These are phyloP conservation scores for Trididemnum clinides DNA, from an alignment of 23 tunicate species.

Conservation along the genomic window DNA sequence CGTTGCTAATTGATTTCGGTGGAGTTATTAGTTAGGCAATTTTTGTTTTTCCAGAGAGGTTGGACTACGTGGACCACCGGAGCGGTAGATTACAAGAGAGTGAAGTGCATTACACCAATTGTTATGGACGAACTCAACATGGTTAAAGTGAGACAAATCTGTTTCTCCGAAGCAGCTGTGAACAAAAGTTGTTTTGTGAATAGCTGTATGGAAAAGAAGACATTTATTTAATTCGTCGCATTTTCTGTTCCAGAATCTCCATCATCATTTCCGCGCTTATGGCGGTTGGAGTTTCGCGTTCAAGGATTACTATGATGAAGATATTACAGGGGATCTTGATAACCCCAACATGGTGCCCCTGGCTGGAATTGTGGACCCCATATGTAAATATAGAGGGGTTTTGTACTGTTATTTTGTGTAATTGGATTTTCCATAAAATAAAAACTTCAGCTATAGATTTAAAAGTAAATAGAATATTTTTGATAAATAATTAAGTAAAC, in stretches of 20 bases:
- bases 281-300: constrained; percentile 97
- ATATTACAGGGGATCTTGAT: constrained; percentile 84
- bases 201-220: too few species aligned
- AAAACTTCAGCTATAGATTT: too few species aligned
- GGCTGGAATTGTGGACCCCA: constrained; percentile 89
- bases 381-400: too few species aligned
- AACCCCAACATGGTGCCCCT: constrained; percentile 77
- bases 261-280: constrained; percentile 94
- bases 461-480: too few species aligned
- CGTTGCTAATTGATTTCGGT: too few species aligned
- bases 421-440: too few species aligned
- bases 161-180: too few species aligned
- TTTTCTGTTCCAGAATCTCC: constrained; percentile 58
- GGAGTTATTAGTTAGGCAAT: too few species aligned
- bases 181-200: too few species aligned
- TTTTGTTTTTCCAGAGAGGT: constrained; percentile 59
- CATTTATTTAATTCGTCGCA: too few species aligned
- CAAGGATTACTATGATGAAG: constrained; percentile 82
- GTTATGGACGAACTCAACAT: constrained; percentile 90
- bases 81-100: constrained; percentile 88
- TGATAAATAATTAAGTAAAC: too few species aligned
- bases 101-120: constrained; percentile 89
- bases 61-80: constrained; percentile 98
- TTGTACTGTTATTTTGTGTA: too few species aligned
- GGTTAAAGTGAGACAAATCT: constrained; percentile 60